Conservation (phyloP, 2,113 vertebrate genomes). For the Cavia porcellus region DNA sequence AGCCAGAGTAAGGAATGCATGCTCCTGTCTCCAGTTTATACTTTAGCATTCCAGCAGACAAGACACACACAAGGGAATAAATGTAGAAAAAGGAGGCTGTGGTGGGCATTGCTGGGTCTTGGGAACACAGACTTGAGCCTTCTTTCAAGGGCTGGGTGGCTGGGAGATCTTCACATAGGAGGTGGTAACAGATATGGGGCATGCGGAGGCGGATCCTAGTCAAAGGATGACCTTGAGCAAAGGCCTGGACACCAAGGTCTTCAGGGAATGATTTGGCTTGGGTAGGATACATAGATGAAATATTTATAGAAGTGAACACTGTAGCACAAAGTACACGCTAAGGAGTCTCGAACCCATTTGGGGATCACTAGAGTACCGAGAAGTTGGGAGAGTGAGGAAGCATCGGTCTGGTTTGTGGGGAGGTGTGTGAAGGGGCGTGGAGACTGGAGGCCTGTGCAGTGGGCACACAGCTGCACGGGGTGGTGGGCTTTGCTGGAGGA, state of each 20-base stretch:
- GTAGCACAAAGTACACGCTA: background rate
- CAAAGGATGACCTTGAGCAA: slow-evolving; percentile 1
- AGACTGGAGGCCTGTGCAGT: background rate
- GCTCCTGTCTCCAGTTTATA: background rate
- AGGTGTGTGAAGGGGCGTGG: background rate
- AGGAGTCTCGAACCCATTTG: background rate
- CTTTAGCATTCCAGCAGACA: background rate
- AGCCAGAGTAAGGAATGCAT: slow-evolving; percentile 11
- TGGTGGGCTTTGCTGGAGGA: background rate
- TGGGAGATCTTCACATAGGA: background rate
- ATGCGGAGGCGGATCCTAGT: background rate
- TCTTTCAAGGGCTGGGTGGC: background rate
- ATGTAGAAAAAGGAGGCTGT: background rate
- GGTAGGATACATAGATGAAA: background rate
- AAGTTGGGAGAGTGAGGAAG: background rate
- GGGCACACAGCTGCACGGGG: background rate
- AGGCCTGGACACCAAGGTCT: background rate
- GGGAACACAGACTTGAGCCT: background rate
- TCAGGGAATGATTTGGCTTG: background rate
- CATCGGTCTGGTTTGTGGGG: background rate
- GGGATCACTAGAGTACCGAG: background rate
- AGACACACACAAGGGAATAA: background rate
- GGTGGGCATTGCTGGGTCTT: background rate
- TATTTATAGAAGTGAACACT: background rate
- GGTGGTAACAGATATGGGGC: background rate